These are phyloP conservation scores for Sceloporus tristichus DNA, from an alignment of 2,113 vertebrate genomes.

Conservation along the genomic window DNA sequence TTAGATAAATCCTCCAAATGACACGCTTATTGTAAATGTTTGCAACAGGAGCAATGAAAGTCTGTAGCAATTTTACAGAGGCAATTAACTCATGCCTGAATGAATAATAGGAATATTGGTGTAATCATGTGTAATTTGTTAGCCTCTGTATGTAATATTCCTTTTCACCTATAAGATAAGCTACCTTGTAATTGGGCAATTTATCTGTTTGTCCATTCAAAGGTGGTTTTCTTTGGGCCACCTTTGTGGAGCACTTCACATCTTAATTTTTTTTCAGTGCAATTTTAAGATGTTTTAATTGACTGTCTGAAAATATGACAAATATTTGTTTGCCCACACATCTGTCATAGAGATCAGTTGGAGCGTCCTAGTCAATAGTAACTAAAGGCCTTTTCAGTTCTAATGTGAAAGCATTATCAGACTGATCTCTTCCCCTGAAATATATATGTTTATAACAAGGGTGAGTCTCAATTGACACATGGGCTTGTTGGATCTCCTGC, in stretches of 20 bases:
- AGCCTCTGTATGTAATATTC: neutral
- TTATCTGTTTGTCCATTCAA: neutral
- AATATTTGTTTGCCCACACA: neutral
- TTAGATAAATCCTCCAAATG: slow-evolving; percentile 11
- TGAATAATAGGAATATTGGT: slow-evolving; percentile 5
- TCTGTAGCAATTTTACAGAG: slow-evolving; percentile 8
- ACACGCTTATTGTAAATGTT: slow-evolving; percentile 18
- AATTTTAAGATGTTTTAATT: neutral
- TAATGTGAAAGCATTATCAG: neutral
- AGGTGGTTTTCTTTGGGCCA: neutral
- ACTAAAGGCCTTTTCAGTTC: neutral
- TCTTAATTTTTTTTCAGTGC: neutral
- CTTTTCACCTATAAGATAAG: neutral
- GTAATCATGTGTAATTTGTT: slow-evolving; percentile 13
- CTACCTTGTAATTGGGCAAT: neutral
- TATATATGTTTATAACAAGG: neutral
- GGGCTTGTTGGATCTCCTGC: too few species aligned
- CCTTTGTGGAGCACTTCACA: neutral
- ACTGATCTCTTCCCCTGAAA: neutral
- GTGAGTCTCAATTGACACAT: too few species aligned
- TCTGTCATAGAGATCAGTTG: neutral
- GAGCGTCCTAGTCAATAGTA: neutral
- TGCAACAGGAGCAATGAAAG: neutral
- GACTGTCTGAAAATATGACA: neutral
- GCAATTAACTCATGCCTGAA: slow-evolving; percentile 13